Evolutionary conservation across 2,888 invertebrate species (phyloP), one percentile per base, ranked within the genome.

Genomic region (Tenthredo notha): DNA sequence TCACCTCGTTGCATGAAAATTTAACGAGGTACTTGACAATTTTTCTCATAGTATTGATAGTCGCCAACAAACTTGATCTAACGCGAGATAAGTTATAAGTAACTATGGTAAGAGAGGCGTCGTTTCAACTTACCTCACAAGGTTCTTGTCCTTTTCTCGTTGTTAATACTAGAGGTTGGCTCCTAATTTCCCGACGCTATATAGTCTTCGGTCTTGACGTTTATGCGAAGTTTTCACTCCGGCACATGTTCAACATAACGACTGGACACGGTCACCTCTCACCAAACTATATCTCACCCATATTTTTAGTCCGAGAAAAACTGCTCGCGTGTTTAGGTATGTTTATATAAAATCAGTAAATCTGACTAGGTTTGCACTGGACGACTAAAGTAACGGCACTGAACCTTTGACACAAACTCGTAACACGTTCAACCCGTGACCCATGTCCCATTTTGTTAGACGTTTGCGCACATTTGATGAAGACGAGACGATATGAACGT

Each of bases 401-500:
- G 87, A 89, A 89, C 90, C 88, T 89, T 89, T 90, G 90, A 89
- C 89, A 88, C 89, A 85, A 85, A 87, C 87, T 88, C 88, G 88
- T 89, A 90, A 89, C 89, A 88, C 89, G 89, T 89, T 90, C 88
- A 89, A 90, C 89, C 89, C 87, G 86, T 87, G 87, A 85, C 87
- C 89, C 87, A 86, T 87, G 87, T 85, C 87, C 87, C 47, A 25
- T 29, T 29, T 83, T 50, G 70, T 50, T 12, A 50, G 33, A 54
- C 50, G 10, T 50, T 29, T 4, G 18, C 75, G 75, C 50, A n/a
- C 50, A 54, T 33, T 33, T 15, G 21, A 77, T 33, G n/a, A 54
- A 29, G 54, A 54, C 29, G 18, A 15, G 12, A 74, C 9, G 9
- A 33, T 18, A 40, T n/a, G 12, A 74, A 25, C 47, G 40, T 47